Evolutionary conservation across 2,888 invertebrate species (phyloP), one percentile per base, ranked within the genome.

Genomic region (Cartodere bifasciata): DNA sequence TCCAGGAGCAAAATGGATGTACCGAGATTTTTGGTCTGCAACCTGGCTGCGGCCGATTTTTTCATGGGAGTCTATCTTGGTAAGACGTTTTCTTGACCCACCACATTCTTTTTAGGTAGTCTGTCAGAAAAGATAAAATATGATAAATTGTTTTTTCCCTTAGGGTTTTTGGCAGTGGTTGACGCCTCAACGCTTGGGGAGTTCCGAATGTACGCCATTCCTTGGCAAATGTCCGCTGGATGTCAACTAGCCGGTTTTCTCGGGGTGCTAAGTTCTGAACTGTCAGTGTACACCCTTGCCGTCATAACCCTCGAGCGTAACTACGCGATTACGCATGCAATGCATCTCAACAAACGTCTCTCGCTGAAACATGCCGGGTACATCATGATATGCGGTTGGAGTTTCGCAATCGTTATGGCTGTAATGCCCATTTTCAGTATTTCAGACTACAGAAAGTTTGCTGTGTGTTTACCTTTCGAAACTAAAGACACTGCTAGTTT

Each of bases 271-370:
- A 88, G 88, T 41, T 87, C 90, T 1, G 94, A 95, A 62, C 65
- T 97, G 35, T 88, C 90, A 20, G 95, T 97, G 23, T 95, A 83
- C 64, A 95, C 95, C 3, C 65, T 97, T 48, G 90, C 95, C 2
- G 88, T 97, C 32, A 97, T 97, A 48, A 94, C 95, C 0, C 63
- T 94, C 47, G 94, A 95, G 61, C 68, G 94, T 14, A 90, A 91
- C 64, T 94, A 94, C 63, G 94, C 94, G 45, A 95, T 95, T 55
- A 94, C 92, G 2, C 91, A 94, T 63, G 94, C 94, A 34, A 92
- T 94, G 81, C 92, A 94, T 59, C 70, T 94, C 35, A 95, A 95
- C 62, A 92, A 92, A 60, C 68, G 83, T 9, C 66, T 97, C n/a
- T 86, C 90, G 0, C 62, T 94, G 42, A 79, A 82, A 23, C 90